phyloP scores from a whole-genome alignment of 2,888 invertebrate species.

The Saturnia japonica region DNA sequence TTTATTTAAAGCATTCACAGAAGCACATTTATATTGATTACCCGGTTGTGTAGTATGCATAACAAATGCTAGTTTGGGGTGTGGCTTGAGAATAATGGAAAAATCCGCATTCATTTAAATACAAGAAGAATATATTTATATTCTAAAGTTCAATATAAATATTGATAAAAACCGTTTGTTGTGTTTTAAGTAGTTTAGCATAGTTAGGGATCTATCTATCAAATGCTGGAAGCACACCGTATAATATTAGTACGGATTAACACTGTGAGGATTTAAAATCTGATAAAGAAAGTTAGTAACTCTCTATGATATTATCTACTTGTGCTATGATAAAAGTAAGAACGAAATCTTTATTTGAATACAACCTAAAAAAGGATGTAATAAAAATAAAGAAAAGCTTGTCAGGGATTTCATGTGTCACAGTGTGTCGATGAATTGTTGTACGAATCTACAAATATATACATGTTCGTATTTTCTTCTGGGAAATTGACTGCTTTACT shows the following conservation, averaged over 20 bases:
- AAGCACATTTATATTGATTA: constrained; percentile 26
- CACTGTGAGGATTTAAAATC: background rate
- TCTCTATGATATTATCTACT: background rate
- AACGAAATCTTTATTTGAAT: too few relatives aligned
- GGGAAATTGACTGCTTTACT: background rate
- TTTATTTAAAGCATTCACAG: constrained; percentile 35
- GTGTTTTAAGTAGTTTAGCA: background rate
- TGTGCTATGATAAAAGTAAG: too few relatives aligned
- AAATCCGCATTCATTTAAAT: background rate
- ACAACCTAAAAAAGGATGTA: too few relatives aligned
- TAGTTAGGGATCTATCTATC: background rate
- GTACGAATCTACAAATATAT: background rate
- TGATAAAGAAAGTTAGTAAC: background rate
- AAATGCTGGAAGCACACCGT: background rate
- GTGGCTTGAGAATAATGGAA: background rate
- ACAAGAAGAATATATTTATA: too few relatives aligned
- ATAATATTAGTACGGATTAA: too few relatives aligned
- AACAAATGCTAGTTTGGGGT: background rate
- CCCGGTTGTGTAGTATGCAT: constrained; percentile 12
- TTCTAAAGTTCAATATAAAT: too few relatives aligned
- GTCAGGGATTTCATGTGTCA: background rate
- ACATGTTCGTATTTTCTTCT: background rate
- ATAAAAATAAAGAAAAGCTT: background rate
- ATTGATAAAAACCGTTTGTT: too few relatives aligned
- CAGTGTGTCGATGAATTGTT: background rate